These are phyloP conservation scores for Sus cebifrons DNA, from an alignment of 2,797 vertebrate genomes.

Conservation along the genomic window DNA sequence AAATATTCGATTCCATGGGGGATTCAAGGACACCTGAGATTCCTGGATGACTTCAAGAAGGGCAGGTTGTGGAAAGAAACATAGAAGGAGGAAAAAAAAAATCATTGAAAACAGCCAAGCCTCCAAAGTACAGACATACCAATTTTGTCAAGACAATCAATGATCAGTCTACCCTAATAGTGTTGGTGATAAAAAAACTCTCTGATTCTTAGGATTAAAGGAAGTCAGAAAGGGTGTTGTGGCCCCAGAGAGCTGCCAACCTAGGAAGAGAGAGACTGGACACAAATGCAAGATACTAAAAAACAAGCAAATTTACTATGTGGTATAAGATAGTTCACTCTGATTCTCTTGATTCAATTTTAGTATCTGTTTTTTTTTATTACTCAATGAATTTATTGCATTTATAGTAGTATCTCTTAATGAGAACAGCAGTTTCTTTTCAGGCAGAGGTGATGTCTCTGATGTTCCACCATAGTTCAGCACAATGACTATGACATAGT, in stretches of 20 bases:
- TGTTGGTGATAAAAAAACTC: not conserved
- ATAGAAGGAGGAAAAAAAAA: not conserved
- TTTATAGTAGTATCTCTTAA: not conserved
- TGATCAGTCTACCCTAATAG: not conserved
- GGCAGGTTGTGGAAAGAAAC: conserved; percentile 40
- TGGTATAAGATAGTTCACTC: not conserved
- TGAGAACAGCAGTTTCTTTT: not conserved
- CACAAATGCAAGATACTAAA: not conserved
- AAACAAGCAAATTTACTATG: not conserved
- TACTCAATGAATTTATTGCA: no score
- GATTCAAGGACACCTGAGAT: conserved; percentile 58
- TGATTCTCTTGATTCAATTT: conserved; percentile 21
- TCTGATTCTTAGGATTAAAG: not conserved
- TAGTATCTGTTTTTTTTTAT: not conserved
- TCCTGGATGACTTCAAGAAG: conserved; percentile 37
- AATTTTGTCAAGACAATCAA: not conserved
- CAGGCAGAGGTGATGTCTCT: not conserved
- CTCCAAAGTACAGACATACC: not conserved
- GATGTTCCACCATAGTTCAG: not conserved
- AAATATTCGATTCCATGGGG: conserved; percentile 79
- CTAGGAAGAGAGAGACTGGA: not conserved
- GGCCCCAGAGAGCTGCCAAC: not conserved
- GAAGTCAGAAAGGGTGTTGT: not conserved
- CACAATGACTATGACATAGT: not conserved
- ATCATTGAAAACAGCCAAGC: not conserved